Percentiles rank a stretch among this genome's conserved stretches.
Conservation (phyloP, 2,797 vertebrate genomes). For the Lycodopsis pacificus region DNA sequence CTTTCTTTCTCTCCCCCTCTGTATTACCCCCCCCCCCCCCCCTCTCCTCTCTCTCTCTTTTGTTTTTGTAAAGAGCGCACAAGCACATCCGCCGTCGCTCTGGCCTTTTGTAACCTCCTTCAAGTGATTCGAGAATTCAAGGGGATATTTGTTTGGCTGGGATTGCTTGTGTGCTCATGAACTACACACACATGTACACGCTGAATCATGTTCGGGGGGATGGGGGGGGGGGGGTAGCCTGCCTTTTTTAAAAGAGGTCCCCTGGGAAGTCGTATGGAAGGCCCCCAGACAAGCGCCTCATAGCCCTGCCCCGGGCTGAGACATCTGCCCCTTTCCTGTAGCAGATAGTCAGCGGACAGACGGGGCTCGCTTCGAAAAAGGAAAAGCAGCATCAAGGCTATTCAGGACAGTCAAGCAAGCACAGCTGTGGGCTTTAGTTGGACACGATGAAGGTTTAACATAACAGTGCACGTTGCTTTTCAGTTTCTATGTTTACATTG, state of each 20-base stretch:
- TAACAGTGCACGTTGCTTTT: conserved; percentile 48
- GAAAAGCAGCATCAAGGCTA: conserved; percentile 36
- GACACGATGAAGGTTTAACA: conserved; percentile 67
- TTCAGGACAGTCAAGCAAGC: conserved; percentile 49
- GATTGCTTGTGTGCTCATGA: conserved; percentile 43
- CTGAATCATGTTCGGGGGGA: conserved; percentile 56
- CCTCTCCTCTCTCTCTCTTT: conserved; percentile 24
- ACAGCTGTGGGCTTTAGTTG: conserved; percentile 66
- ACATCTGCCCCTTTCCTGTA: conserved; percentile 80
- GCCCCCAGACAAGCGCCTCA: conserved; percentile 66
- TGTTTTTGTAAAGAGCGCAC: conserved; percentile 64
- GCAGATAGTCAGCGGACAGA: conserved; percentile 50
- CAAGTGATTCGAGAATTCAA: conserved; percentile 51
- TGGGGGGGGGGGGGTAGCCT: conserved; percentile 32
- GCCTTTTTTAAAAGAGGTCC: conserved; percentile 57
- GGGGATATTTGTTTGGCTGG: conserved; percentile 56
- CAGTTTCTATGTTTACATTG: conserved; percentile 16
- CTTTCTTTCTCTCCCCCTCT: background rate
- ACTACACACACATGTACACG: conserved; percentile 38
- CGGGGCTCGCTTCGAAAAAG: conserved; percentile 34
- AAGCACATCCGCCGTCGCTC: conserved; percentile 57
- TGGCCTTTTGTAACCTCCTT: conserved; percentile 67
- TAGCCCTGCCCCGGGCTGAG: conserved; percentile 68
- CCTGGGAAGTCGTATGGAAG: conserved; percentile 74
- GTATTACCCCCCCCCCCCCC: background rate